Percentiles rank a stretch among this genome's conserved stretches.
These are phyloP conservation scores for Barnardius zonarius DNA, from an alignment of 2,113 vertebrate species.

Conservation along the genomic window DNA sequence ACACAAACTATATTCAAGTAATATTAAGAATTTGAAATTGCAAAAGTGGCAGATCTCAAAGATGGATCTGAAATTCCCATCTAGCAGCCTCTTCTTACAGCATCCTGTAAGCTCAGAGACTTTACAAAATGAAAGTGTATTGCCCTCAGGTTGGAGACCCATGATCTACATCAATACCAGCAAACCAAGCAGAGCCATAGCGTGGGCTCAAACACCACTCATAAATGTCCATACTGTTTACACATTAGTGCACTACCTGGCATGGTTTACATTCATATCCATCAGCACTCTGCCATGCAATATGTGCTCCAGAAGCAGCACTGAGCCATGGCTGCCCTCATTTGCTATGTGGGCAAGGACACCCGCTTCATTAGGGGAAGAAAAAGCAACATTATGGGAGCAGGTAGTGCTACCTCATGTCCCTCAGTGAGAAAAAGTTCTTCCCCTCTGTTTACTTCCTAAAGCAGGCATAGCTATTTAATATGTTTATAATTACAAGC, in stretches of 20 bases:
- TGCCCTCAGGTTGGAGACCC: not conserved
- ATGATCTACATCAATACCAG: rapidly evolving
- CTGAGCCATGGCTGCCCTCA: not conserved
- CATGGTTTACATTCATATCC: not conserved
- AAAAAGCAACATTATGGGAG: not conserved
- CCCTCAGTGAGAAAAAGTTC: not conserved
- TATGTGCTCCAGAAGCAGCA: not conserved
- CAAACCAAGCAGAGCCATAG: not conserved
- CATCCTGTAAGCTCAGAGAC: not conserved
- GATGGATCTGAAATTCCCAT: not conserved
- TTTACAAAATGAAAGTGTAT: not conserved
- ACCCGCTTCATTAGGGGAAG: rapidly evolving
- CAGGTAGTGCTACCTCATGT: not conserved
- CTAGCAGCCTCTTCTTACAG: not conserved
- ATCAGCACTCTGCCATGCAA: not conserved
- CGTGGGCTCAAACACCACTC: not conserved
- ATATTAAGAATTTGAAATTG: not conserved
- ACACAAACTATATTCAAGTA: not conserved
- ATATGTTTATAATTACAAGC: not conserved
- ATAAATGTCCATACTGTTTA: not conserved
- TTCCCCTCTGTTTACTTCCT: not conserved
- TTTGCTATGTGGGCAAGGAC: not conserved
- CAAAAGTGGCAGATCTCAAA: not conserved
- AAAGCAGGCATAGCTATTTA: not conserved
- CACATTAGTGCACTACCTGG: rapidly evolving